Evolutionary conservation across 2,797 vertebrate species (phyloP).

Genomic region (Tapirus indicus): DNA sequence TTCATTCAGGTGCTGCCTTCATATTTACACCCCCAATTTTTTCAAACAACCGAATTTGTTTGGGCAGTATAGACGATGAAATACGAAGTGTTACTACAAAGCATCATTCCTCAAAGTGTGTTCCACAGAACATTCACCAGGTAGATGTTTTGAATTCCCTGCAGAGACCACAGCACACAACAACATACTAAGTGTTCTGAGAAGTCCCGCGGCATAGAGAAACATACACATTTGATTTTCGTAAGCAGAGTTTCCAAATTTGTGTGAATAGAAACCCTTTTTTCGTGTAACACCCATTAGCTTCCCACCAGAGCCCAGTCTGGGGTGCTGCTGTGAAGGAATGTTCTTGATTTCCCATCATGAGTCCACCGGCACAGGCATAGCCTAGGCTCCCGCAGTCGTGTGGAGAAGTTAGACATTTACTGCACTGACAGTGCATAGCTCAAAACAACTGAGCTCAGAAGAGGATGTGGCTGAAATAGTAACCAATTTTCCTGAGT

Average conservation of each 20-base stretch:
- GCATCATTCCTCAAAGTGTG: background rate
- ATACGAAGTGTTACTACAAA: background rate
- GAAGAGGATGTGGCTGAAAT: background rate
- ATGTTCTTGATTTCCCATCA: background rate
- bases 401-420: background rate
- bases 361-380: background rate
- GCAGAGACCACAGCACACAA: background rate
- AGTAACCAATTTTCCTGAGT: background rate
- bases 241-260: background rate
- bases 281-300: background rate
- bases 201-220: background rate
- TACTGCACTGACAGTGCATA: fast-evolving
- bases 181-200: background rate
- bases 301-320: background rate
- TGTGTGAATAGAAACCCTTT: background rate
- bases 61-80: background rate
- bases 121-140: background rate
- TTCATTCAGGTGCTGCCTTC: background rate
- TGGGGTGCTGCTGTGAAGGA: background rate
- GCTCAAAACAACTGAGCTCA: background rate
- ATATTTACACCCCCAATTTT: background rate
- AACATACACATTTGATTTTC: background rate
- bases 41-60: background rate
- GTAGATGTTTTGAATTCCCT: background rate
- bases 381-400: background rate